phyloP scores from a whole-genome alignment of 1,140 invertebrate genomes.

The Drosophila sp. region DNA sequence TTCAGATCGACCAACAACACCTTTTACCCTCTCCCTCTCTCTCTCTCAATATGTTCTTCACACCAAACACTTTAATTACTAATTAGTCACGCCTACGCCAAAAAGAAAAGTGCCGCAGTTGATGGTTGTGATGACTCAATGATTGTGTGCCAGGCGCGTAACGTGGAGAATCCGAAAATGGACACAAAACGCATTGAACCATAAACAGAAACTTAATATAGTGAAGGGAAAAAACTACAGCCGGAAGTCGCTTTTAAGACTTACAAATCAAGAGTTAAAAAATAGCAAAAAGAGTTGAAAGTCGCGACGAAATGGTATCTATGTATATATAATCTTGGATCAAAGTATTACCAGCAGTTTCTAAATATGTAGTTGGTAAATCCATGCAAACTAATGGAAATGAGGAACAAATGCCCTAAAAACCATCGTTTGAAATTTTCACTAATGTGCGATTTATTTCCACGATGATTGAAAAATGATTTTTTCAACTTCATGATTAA shows the following conservation, averaged over 20 bases:
- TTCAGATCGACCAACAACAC: neutral
- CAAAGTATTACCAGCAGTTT: no score
- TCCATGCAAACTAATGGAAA: no score
- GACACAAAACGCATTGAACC: conserved; percentile 19
- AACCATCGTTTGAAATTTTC: no score
- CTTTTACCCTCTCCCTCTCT: neutral
- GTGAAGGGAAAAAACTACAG: conserved; percentile 10
- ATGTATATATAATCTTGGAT: no score
- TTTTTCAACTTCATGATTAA: no score
- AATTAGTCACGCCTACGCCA: conserved; percentile 14
- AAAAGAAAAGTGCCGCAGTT: conserved; percentile 11
- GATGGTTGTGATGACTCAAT: conserved; percentile 15
- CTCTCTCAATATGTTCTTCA: neutral
- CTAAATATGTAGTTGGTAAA: no score
- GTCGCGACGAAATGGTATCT: neutral
- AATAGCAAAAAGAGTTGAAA: neutral
- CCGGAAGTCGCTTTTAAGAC: neutral
- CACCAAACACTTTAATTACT: conserved; percentile 18
- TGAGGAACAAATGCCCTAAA: no score
- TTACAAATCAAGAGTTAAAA: conserved; percentile 1
- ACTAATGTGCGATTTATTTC: no score
- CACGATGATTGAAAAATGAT: no score
- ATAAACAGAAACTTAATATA: conserved; percentile 10
- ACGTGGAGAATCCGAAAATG: conserved; percentile 10
- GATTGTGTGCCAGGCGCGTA: conserved; percentile 3